Evolutionary conservation across 2,888 invertebrate genomes (phyloP).

Genomic region (Erebia epiphron): DNA sequence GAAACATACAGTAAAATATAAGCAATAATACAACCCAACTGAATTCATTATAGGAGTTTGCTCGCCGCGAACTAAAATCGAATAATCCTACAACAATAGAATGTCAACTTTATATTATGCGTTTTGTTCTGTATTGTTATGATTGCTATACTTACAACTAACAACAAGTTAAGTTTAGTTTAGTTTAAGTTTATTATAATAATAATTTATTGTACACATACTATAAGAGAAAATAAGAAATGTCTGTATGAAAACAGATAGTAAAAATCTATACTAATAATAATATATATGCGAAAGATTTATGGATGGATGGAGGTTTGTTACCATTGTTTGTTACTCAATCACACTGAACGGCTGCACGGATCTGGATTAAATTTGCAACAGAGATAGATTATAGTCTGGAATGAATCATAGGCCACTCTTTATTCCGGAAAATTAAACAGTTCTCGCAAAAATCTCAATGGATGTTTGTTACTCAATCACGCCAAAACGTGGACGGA

Average conservation of each 20-base stretch:
- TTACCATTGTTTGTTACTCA: no score
- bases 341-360: no score
- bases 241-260: conserved; percentile 4
- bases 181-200: no score
- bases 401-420: no score
- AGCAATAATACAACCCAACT: conserved; percentile 1
- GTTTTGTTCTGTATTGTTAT: conserved; percentile 6
- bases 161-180: neutral
- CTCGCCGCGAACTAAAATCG: neutral
- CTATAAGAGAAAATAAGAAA: neutral
- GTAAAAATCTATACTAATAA: neutral
- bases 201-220: neutral
- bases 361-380: no score
- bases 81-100: neutral
- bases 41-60: conserved; percentile 1
- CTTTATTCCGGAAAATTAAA: no score
- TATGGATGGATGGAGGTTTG: no score
- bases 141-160: neutral
- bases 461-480: no score
- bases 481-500: no score
- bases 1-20: conserved; percentile 2
- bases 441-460: no score
- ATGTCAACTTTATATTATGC: neutral
- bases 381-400: no score
- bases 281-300: no score